Conservation (phyloP, 2,797 vertebrate genomes). For the Erpetoichthys calabaricus region DNA sequence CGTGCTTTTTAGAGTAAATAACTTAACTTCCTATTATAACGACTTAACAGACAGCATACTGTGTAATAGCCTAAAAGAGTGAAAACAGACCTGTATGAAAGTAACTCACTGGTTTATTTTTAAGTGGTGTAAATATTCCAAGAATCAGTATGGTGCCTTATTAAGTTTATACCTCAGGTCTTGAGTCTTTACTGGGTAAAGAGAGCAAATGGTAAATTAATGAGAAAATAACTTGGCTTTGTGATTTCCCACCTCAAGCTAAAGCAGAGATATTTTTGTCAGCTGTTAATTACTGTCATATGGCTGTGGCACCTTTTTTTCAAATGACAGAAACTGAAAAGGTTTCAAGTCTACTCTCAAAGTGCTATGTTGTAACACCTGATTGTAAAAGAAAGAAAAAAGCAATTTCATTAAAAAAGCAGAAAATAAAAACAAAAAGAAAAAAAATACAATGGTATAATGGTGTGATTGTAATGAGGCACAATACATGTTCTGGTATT, state of each 20-base stretch:
- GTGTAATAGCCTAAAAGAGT: constrained; percentile 49
- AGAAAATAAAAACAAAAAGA: constrained; percentile 10
- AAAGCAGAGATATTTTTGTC: constrained; percentile 86
- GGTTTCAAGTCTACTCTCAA: constrained; percentile 45
- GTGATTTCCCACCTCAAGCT: constrained; percentile 84
- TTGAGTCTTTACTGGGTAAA: constrained; percentile 53
- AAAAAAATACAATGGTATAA: not conserved
- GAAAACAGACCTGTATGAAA: constrained; percentile 65
- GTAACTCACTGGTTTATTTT: constrained; percentile 45
- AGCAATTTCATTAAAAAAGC: constrained; percentile 5
- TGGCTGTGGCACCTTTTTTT: constrained; percentile 69
- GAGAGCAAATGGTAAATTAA: constrained; percentile 74
- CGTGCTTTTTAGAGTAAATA: constrained; percentile 42
- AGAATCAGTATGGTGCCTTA: constrained; percentile 52
- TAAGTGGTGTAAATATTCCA: constrained; percentile 47
- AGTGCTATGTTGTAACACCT: constrained; percentile 56
- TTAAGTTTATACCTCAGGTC: constrained; percentile 59
- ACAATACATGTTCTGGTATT: no score
- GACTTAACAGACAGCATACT: constrained; percentile 44
- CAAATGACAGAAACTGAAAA: constrained; percentile 60
- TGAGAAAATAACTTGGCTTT: constrained; percentile 73
- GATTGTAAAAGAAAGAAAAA: constrained; percentile 25
- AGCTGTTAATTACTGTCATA: constrained; percentile 93
- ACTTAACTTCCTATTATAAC: constrained; percentile 43
- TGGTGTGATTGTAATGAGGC: no score